Conservation (phyloP, 2,888 invertebrate genomes). For the Caprella mutica region DNA sequence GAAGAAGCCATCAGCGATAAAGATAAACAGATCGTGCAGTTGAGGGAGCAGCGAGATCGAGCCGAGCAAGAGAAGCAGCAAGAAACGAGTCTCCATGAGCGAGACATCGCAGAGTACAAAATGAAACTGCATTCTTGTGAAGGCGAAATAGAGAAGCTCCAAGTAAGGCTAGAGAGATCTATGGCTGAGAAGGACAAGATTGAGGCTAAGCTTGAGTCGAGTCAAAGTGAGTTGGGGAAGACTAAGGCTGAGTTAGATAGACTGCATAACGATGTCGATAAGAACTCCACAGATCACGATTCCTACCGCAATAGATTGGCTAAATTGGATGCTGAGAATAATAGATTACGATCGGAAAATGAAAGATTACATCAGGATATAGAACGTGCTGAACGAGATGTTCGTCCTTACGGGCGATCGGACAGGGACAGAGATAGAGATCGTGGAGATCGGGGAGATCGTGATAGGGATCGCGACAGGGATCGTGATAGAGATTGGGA, state of each 20-base stretch:
- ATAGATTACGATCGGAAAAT: constrained; percentile 47
- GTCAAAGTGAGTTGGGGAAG: constrained; percentile 84
- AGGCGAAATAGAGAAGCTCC: constrained; percentile 52
- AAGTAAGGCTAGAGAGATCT: constrained; percentile 74
- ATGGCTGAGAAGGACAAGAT: constrained; percentile 81
- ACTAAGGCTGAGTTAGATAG: constrained; percentile 88
- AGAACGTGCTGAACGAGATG: constrained; percentile 51
- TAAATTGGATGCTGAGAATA: constrained; percentile 77
- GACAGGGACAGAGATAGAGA: constrained; percentile 24
- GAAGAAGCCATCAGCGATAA: constrained; percentile 94
- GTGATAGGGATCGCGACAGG: constrained; percentile 11
- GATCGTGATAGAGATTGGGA: constrained; percentile 2
- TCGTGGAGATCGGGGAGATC: constrained; percentile 12
- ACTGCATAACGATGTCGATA: constrained; percentile 75
- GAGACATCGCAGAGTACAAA: constrained; percentile 87
- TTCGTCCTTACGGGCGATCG: constrained; percentile 38
- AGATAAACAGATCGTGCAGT: constrained; percentile 90
- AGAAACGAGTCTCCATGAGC: constrained; percentile 82
- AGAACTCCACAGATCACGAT: constrained; percentile 81
- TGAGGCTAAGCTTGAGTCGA: constrained; percentile 80
- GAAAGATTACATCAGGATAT: constrained; percentile 61
- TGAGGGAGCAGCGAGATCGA: constrained; percentile 85
- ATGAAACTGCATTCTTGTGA: constrained; percentile 83
- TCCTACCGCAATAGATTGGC: constrained; percentile 69
- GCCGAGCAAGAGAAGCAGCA: constrained; percentile 93